Base-by-base conservation (phyloP, 2,797 vertebrate genomes). In the Tympanoctomys barrerae region DNA sequence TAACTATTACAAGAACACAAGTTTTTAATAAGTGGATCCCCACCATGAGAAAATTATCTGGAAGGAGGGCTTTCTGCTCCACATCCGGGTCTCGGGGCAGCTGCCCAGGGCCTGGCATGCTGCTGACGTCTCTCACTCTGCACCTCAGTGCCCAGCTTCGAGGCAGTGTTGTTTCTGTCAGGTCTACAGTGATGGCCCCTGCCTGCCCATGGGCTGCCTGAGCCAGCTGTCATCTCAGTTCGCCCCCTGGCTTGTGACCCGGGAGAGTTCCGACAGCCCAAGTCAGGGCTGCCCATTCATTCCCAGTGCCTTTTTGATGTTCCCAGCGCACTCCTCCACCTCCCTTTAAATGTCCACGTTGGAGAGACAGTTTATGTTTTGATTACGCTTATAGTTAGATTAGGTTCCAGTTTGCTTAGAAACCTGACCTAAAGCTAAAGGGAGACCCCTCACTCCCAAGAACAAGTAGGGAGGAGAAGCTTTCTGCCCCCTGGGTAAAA, bases 161-260 rank as follows among this genome's bases (percentile, higher is more conserved):
- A 96, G 98, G 83, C 96, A 96, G 82, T 92, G 87, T 96, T 97
- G 95, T 97, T 98, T 97, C 94, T 96, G 90, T 98, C 98, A 98
- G 97, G 98, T 98, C 96, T 89, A 90, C 95, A 97, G 91, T 97
- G 95, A 98, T 98, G 97, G 98, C 85, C 94, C 95, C 93, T 97
- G 95, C 95, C 98, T 98, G 97, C 93, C 89, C 87, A 91, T 94
- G 95, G 90, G 36, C 33, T 82, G 71, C 71, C 61, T 78, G 33
- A 52, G 59, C 95, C 78, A 96, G 12, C 70, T 94, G 75, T 97
- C 79, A 95, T 97, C 89, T 96, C 95, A 96, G 94, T 92, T 98
- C 91, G 87, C 92, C 97, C 96, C 90, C 89, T 95, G 86, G 91
- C 83, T 82, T 54, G 42, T 96, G 87, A 92, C 97, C 90, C 82